phyloP scores from a whole-genome alignment of 2,113 vertebrate genomes.

The Istiophorus platypterus region DNA sequence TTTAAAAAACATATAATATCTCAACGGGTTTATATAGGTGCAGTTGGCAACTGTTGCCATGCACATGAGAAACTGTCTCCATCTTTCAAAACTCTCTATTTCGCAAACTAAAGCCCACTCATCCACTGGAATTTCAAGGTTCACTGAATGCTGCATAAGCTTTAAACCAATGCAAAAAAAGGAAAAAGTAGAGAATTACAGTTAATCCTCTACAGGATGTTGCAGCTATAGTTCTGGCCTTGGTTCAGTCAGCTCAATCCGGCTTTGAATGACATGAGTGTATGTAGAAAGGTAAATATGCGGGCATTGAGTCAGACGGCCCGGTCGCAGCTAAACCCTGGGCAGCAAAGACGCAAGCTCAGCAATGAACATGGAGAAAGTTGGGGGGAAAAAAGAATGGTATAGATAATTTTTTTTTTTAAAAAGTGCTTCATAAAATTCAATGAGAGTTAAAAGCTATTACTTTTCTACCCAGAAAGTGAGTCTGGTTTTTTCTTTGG shows the following conservation, averaged over 20 bases:
- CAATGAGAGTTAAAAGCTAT: neutral
- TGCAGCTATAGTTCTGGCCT: constrained; percentile 19
- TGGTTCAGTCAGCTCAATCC: constrained; percentile 3
- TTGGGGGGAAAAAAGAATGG: neutral
- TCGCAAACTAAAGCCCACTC: neutral
- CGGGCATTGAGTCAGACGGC: constrained; percentile 16
- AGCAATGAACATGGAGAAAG: neutral
- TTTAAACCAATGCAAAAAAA: constrained; percentile 14
- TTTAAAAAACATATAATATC: neutral
- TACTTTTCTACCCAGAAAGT: no score
- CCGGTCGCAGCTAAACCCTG: neutral
- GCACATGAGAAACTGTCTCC: neutral
- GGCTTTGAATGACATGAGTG: constrained; percentile 6
- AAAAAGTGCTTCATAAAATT: neutral
- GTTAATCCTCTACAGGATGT: constrained; percentile 31
- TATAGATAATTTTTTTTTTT: neutral
- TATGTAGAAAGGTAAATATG: constrained; percentile 27
- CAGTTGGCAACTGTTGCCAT: no score
- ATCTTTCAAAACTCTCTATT: neutral
- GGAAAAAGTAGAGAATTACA: neutral
- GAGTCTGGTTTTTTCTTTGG: neutral
- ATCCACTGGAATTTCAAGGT: neutral
- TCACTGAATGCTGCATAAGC: constrained; percentile 1
- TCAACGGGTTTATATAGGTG: neutral
- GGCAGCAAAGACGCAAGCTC: neutral